Base-by-base conservation (phyloP, 2,888 invertebrate genomes). In the Phaedon cochleariae region DNA sequence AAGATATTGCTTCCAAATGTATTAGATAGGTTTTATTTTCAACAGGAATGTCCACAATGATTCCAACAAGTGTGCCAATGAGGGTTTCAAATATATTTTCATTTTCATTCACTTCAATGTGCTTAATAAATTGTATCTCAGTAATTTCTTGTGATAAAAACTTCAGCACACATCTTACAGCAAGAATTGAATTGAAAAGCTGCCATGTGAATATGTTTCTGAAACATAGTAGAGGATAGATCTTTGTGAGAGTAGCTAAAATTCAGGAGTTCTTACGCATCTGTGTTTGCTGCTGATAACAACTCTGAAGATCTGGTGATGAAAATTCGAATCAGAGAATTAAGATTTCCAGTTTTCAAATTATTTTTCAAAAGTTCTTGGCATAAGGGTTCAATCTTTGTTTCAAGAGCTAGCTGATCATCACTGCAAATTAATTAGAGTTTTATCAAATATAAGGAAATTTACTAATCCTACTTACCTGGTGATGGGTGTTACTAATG, bases 161-260 rank as follows among this genome's bases (percentile, higher is more conserved):
- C 82, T 97, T 97, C 65, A 90, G 85, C 69, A 92, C 89, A 71
- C 88, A 93, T 76, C 97, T 88, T 64, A 97, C 90, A 22, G 97
- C 92, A 78, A 97, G 96, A 53, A 99, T 84, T 0, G 95, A 93
- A 84, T 98, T 98, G 84, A 93, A 95, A 0, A 95, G 92, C 83
- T 98, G 97, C 96, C 97, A 97, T 58, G 94, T 92, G 75, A 96
- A 90, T 76, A 91, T 86, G 73, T 89, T 88, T 76, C 92, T 92
- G 80, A 62, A 87, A 87, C 15, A 51, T 22, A 48, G 17, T 37
- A 48, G 48, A 37, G 15, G 20, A 17, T 49, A 34, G 37, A 9
- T 20, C n/a, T 61, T n/a, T n/a, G n/a, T 17, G 7, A 29, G 62
- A 26, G 17, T 31, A 51, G 49, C 41, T 26, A 41, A 21, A 45